A percentile compares a stretch with the other conserved stretches of the same genome.
phyloP scores from a whole-genome alignment of 2,113 vertebrate genomes.

The Pelecanoides urinatrix region DNA sequence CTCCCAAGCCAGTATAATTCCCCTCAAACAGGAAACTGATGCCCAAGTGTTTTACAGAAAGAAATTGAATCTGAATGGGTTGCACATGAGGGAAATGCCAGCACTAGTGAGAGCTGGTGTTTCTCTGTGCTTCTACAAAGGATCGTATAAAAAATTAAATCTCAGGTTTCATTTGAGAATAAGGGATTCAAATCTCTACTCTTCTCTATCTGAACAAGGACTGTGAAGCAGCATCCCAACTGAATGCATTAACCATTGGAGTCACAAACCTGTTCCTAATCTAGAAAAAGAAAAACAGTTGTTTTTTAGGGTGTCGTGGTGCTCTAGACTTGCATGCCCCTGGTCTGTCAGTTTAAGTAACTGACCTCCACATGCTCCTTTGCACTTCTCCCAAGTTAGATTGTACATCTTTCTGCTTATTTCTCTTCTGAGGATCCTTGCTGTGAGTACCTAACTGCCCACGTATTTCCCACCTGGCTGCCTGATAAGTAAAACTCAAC shows the following conservation, averaged over 20 bases:
- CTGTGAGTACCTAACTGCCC: neutral
- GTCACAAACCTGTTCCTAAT: neutral
- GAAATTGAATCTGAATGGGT: neutral
- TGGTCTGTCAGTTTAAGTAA: neutral
- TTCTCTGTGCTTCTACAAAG: neutral
- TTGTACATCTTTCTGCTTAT: neutral
- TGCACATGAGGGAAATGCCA: neutral
- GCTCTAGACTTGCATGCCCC: neutral
- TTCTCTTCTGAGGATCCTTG: neutral
- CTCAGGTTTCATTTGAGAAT: neutral
- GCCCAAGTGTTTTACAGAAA: neutral
- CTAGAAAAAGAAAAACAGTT: neutral
- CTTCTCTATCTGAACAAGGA: neutral
- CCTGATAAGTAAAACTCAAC: neutral
- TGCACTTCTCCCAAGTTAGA: neutral
- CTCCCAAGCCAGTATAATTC: neutral
- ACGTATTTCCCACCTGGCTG: neutral
- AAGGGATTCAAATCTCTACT: neutral
- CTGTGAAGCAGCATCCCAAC: neutral
- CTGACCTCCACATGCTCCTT: neutral
- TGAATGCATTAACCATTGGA: neutral
- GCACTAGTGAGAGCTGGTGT: neutral
- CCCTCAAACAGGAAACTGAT: neutral
- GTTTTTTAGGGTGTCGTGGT: accelerated
- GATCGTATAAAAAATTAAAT: neutral